phyloP scores from a whole-genome alignment of 2,888 invertebrate species.

The Meandrusa payeni region DNA sequence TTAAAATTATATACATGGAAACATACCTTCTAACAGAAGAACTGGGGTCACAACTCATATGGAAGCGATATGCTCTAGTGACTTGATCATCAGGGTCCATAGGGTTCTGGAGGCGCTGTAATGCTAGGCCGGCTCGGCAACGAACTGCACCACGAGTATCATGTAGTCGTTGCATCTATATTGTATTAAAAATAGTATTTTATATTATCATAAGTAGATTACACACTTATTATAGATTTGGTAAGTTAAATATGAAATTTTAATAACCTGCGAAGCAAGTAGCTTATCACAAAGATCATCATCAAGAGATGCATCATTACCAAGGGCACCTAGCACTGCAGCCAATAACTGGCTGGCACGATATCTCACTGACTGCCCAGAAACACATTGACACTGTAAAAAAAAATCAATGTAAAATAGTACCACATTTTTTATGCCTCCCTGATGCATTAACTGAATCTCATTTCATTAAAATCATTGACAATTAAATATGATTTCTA shows the following conservation, averaged over 20 bases:
- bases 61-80: constrained; percentile 85
- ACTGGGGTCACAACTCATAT: constrained; percentile 87
- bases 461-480: no score
- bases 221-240: no score
- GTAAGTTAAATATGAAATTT: no score
- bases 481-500: no score
- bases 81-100: constrained; percentile 87
- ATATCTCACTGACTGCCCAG: constrained; percentile 82
- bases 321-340: constrained; percentile 86
- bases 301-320: constrained; percentile 88
- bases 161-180: constrained; percentile 71
- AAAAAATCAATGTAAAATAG: neutral
- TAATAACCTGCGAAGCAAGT: constrained; percentile 82
- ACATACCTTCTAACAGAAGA: constrained; percentile 83
- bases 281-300: constrained; percentile 88
- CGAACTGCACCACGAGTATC: constrained; percentile 89
- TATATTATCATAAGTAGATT: no score
- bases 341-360: constrained; percentile 90
- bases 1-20: no score
- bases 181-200: constrained; percentile 6
- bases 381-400: constrained; percentile 70
- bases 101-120: constrained; percentile 91
- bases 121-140: constrained; percentile 88
- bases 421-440: no score
- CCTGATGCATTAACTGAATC: no score